These are phyloP conservation scores for Melangyna quadrimaculata DNA, from an alignment of 2,888 invertebrate species.

Conservation along the genomic window DNA sequence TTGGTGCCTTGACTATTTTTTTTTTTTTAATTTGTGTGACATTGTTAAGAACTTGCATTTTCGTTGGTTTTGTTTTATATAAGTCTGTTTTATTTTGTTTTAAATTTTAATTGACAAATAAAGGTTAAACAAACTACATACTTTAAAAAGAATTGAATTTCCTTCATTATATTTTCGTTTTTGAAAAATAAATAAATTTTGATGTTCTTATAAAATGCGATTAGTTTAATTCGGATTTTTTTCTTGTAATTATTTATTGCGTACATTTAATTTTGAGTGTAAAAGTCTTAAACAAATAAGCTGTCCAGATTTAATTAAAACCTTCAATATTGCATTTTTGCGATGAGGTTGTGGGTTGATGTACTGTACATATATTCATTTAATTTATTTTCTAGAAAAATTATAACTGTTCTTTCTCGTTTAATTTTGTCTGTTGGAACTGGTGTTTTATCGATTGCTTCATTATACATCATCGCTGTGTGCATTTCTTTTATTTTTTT, in stretches of 20 bases:
- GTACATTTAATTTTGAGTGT: background rate
- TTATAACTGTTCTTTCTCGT: background rate
- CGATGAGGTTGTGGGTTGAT: conserved; percentile 42
- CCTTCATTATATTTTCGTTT: background rate
- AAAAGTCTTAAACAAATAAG: background rate
- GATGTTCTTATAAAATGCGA: conserved; percentile 3
- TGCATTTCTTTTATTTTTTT: conserved; percentile 39
- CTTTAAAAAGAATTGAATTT: background rate
- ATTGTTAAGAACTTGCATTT: conserved; percentile 18
- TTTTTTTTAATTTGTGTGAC: conserved; percentile 44
- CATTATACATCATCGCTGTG: conserved; percentile 45
- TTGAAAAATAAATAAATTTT: conserved; percentile 21
- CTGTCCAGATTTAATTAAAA: background rate
- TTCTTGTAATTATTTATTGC: background rate
- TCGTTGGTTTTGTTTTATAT: conserved; percentile 38
- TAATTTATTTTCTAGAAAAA: background rate
- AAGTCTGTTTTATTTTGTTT: conserved; percentile 21
- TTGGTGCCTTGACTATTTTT: conserved; percentile 23
- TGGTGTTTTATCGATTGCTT: conserved; percentile 12
- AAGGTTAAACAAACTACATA: background rate
- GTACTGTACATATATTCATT: conserved; percentile 1
- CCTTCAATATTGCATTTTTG: conserved; percentile 10
- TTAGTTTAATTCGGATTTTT: background rate
- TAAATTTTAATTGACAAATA: conserved; percentile 8
- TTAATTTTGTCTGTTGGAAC: conserved; percentile 4